Evolutionary conservation across 2,113 vertebrate species (phyloP), one percentile per base, ranked within the genome.

Genomic region (Sapajus apella): DNA sequence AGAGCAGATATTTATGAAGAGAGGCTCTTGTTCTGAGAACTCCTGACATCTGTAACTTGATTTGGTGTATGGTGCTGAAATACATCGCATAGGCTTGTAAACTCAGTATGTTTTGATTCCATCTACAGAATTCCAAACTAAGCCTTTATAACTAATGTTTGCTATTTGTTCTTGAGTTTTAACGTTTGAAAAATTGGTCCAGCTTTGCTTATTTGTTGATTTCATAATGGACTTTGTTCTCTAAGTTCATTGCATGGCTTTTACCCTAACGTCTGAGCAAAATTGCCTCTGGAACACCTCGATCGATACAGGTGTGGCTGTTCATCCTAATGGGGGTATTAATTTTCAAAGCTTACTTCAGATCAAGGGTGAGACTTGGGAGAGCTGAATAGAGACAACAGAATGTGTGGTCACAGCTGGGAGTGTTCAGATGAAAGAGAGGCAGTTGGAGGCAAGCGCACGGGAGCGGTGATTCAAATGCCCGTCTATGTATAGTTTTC

Each of bases 311-410:
- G 47, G 82, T 84, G 89, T 55, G 84, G 23, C 45, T 76, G 11
- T 80, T 96, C 30, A 11, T 97, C 95, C 52, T 40, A 64, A 90
- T 35, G 76, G 82, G 97, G 75, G 16, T 97, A 70, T 88, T 94
- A 86, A 79, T 97, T 97, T 94, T 94, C 90, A 95, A 64, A 61
- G 96, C 75, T 92, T 82, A 21, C 94, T 89, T 90, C 85, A 95
- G 94, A 79, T 40, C 50, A n/a, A 14, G 50, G 83, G 23, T 64
- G 61, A 87, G 76, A 45, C 70, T 83, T 14, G 75, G 25, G 25
- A 66, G 64, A 58, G 84, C 80, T 25, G 56, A 87, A 70, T 14
- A 64, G 87, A 73, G 58, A 37, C 68, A 43, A 43, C 68, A 37
- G 90, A 61, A 30, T 6, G 3, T 73, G 75, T 52, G 76, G 52